These are phyloP conservation scores for Himalopsyche japonica DNA, from an alignment of 2,888 invertebrate species.

Conservation along the genomic window DNA sequence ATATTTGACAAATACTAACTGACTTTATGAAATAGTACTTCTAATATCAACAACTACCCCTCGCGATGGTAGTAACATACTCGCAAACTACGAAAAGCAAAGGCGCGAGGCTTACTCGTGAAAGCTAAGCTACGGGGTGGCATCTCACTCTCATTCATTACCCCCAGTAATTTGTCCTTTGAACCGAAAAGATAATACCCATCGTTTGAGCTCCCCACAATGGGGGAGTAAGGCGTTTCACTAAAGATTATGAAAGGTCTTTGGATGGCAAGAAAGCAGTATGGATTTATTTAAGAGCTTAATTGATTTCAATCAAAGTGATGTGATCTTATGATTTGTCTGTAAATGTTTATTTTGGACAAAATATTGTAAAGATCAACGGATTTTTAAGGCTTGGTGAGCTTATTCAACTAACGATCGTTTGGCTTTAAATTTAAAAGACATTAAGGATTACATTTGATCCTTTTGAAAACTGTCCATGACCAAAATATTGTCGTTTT, in stretches of 20 bases:
- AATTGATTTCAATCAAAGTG: neutral
- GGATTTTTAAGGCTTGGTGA: too few relatives aligned
- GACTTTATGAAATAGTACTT: neutral
- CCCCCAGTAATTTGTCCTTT: conserved; percentile 32
- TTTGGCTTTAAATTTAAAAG: too few relatives aligned
- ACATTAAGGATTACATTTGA: too few relatives aligned
- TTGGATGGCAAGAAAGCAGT: neutral
- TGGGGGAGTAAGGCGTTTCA: neutral
- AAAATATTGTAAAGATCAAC: too few relatives aligned
- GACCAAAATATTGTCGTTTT: too few relatives aligned
- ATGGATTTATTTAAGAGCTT: neutral
- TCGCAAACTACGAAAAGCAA: neutral
- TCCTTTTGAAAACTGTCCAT: too few relatives aligned
- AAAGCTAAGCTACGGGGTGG: neutral
- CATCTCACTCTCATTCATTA: conserved; percentile 16
- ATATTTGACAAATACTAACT: neutral
- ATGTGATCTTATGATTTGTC: neutral
- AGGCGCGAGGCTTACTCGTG: neutral
- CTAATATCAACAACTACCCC: neutral
- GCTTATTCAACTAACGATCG: too few relatives aligned
- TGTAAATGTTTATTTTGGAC: too few relatives aligned
- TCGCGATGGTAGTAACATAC: neutral
- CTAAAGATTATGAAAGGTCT: conserved; percentile 1
- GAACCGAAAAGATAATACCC: conserved; percentile 34
- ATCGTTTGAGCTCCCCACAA: neutral